These are phyloP conservation scores for Semibalanus balanoides DNA, from an alignment of 1,140 invertebrate species.

Conservation along the genomic window DNA sequence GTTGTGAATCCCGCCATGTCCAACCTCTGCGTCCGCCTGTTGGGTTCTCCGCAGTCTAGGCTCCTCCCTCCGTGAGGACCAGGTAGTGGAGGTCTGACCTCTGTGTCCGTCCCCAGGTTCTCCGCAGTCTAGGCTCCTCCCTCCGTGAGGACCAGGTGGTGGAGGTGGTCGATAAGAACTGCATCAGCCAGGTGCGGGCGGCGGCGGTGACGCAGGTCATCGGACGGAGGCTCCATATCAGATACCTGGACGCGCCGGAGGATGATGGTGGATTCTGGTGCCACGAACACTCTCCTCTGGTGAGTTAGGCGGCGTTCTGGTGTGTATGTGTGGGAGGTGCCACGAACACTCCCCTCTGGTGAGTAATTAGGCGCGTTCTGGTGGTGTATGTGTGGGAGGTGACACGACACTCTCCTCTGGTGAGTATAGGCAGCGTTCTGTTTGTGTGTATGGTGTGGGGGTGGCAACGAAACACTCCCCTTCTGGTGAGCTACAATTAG, in stretches of 20 bases:
- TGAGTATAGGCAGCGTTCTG: no score
- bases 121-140: background rate
- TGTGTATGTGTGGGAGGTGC: no score
- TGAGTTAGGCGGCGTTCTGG: constrained; percentile 19
- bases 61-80: background rate
- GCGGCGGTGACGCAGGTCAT: constrained; percentile 28
- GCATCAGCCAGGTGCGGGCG: background rate
- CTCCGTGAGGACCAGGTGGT: background rate
- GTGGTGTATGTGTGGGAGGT: no score
- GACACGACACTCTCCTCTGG: no score
- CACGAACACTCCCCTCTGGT: no score
- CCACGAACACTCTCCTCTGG: constrained; percentile 34
- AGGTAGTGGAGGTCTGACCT: background rate
- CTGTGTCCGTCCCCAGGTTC: background rate
- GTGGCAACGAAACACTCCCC: no score
- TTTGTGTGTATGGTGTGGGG: no score
- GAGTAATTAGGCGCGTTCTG: no score
- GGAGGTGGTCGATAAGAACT: constrained; percentile 1
- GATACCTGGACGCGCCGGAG: constrained; percentile 30
- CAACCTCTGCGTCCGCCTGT: background rate
- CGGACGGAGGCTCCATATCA: constrained; percentile 32
- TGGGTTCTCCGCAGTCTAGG: background rate
- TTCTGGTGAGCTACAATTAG: no score
- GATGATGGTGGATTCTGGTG: constrained; percentile 34
- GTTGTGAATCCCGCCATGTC: no score